Evolutionary conservation across 1,140 invertebrate species (phyloP), one percentile per base, ranked within the genome.

Genomic region (Leptopilina clavipes): DNA sequence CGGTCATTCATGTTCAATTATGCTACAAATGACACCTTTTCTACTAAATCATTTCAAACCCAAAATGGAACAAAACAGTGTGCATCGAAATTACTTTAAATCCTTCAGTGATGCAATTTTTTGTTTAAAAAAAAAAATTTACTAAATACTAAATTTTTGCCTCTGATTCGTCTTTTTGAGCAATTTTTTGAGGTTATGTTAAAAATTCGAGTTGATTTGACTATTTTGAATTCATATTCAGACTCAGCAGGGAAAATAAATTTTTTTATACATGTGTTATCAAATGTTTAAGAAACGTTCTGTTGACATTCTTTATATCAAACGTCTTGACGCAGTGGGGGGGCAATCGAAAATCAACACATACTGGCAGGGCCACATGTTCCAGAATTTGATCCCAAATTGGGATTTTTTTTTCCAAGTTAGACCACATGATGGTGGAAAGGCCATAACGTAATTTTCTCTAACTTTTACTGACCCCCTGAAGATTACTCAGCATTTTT

Each of bases 401-500:
- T n/a, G 48, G 17, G 48, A 52, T 40, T 40, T 40, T 54, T 73
- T 70, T 72, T 76, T 76, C 43, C 52, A 40, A 25, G 5, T 65
- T 25, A 37, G 25, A 65, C 12, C 59, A 48, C 70, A 70, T 75
- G 74, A 79, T 82, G 54, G 72, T 74, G 79, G 76, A 81, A 79
- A 77, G 78, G 78, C 59, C 43, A 77, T 78, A 74, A 73, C 79
- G 77, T 78, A 54, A 78, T 52, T 80, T 80, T 71, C 71, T 81
- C 79, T 71, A 8, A 52, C 8, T 40, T 75, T 78, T 75, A 82
- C 79, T 77, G 80, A 31, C 85, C 85, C 84, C 83, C 84, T 78
- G 84, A 87, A 83, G 84, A 87, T 88, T 85, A 76, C 84, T 89
- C 87, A 86, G 85, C 88, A 85, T 79, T 88, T 89, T 89, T 88